Evolutionary conservation across 2,888 invertebrate genomes (phyloP).

Genomic region (Mesoligia furuncula): DNA sequence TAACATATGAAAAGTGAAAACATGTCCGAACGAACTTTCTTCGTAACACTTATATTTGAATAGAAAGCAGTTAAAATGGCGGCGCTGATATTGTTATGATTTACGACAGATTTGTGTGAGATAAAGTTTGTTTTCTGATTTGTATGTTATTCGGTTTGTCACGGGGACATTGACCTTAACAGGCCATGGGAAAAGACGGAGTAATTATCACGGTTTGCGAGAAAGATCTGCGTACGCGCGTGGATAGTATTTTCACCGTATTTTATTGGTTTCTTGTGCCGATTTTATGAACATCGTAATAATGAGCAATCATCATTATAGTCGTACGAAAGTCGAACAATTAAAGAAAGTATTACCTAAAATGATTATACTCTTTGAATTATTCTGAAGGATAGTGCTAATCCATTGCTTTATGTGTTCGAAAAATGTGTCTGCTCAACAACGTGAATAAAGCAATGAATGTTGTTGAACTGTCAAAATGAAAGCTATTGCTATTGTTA

Average conservation of each 20-base stretch:
- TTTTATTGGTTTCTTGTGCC: conserved; percentile 1
- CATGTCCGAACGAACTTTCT: conserved; percentile 76
- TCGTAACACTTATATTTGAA: conserved; percentile 80
- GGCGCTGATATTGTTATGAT: conserved; percentile 59
- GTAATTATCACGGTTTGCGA: conserved; percentile 24
- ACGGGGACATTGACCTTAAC: conserved; percentile 40
- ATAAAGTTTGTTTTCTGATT: conserved; percentile 45
- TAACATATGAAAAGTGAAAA: conserved; percentile 82
- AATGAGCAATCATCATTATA: background rate
- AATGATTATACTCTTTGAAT: background rate
- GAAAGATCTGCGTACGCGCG: conserved; percentile 1
- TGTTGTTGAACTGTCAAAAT: background rate
- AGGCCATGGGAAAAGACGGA: conserved; percentile 35
- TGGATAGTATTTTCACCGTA: background rate
- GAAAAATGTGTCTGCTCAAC: background rate
- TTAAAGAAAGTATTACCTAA: background rate
- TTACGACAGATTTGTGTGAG: conserved; percentile 62
- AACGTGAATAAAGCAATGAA: background rate
- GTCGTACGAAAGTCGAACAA: background rate
- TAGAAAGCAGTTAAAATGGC: conserved; percentile 77
- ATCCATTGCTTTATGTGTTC: background rate
- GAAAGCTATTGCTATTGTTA: background rate
- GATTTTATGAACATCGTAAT: background rate
- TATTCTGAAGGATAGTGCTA: background rate
- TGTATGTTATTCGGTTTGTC: conserved; percentile 32